These are phyloP conservation scores for Akabosia matsudoensis DNA, from an alignment of 1,140 invertebrate genomes.

Conservation along the genomic window DNA sequence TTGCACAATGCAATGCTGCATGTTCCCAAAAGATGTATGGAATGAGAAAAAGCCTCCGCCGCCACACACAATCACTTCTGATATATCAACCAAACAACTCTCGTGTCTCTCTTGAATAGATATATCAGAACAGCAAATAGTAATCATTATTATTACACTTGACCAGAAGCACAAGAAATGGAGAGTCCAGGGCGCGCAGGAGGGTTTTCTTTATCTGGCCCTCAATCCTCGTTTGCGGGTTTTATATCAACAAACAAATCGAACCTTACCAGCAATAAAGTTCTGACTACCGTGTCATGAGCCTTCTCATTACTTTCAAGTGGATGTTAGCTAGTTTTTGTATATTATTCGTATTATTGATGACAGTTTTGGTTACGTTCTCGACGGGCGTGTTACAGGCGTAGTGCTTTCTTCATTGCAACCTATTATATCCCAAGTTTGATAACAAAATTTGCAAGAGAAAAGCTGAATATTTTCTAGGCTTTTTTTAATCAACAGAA, in stretches of 20 bases:
- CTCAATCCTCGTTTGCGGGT: neutral
- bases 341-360: neutral
- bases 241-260: neutral
- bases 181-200: neutral
- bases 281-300: neutral
- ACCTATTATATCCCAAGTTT: too few species aligned
- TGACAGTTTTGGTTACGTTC: neutral
- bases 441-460: too few species aligned
- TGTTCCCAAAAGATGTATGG: too few species aligned
- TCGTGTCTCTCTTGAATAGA: neutral
- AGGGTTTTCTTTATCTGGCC: neutral
- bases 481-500: neutral
- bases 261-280: too few species aligned
- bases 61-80: neutral
- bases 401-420: too few species aligned
- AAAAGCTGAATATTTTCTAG: neutral
- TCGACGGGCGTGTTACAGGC: too few species aligned
- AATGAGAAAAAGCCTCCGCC: too few species aligned
- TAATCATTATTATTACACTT: conserved; percentile 5
- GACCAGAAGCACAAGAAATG: neutral
- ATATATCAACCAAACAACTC: neutral
- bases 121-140: neutral
- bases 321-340: neutral
- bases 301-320: neutral
- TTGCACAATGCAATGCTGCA: too few species aligned